phyloP scores from a whole-genome alignment of 2,888 invertebrate species.

The Auanema freiburgensis region DNA sequence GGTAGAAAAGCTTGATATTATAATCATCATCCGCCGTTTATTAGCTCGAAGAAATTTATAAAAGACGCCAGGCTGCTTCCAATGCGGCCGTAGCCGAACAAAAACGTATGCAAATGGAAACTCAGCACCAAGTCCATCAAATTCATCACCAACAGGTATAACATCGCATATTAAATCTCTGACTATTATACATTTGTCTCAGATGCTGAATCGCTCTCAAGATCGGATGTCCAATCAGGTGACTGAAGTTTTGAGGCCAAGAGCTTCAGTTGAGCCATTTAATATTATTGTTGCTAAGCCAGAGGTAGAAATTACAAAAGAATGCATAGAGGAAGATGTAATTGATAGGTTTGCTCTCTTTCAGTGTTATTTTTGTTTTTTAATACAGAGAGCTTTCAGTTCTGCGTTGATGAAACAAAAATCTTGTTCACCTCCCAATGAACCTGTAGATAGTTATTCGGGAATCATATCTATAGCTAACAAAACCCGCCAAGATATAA shows the following conservation, averaged over 20 bases:
- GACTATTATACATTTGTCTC: neutral
- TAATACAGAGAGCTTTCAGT: slow-evolving; percentile 7
- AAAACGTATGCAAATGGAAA: slow-evolving; percentile 41
- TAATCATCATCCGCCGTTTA: slow-evolving; percentile 15
- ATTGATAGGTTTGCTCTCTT: neutral
- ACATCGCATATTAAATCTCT: neutral
- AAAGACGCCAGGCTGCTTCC: slow-evolving; percentile 69
- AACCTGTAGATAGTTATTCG: slow-evolving; percentile 7
- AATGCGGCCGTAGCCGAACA: slow-evolving; percentile 77
- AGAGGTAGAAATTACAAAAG: slow-evolving; percentile 6
- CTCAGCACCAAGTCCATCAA: slow-evolving; percentile 24
- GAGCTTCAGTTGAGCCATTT: slow-evolving; percentile 62
- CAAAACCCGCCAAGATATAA: slow-evolving; percentile 21
- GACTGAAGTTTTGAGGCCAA: slow-evolving; percentile 43
- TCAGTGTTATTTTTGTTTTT: neutral
- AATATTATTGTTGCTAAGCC: slow-evolving; percentile 36
- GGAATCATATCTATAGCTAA: neutral
- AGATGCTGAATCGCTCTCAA: slow-evolving; percentile 17
- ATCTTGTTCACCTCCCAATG: slow-evolving; percentile 9
- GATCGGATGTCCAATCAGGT: slow-evolving; percentile 9
- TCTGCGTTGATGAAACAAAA: slow-evolving; percentile 5
- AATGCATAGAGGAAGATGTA: slow-evolving; percentile 3
- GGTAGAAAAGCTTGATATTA: slow-evolving; percentile 20
- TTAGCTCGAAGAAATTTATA: slow-evolving; percentile 84
- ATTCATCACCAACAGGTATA: neutral